Percentiles rank a stretch among this genome's conserved stretches.
These are phyloP conservation scores for Conger conger DNA, from an alignment of 2,113 vertebrate species.

Conservation along the genomic window DNA sequence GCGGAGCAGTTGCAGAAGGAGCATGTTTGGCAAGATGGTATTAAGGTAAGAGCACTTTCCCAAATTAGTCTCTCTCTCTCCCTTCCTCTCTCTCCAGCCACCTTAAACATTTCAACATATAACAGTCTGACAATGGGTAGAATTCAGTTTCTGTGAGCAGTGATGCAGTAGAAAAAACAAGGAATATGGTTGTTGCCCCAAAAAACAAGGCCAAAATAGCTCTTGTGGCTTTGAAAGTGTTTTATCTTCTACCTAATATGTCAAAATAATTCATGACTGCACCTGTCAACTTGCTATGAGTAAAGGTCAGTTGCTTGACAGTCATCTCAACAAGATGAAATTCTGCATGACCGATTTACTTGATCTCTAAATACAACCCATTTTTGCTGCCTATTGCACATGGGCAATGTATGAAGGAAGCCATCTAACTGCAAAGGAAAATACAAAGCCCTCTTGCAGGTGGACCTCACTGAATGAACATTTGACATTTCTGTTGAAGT, in stretches of 20 bases:
- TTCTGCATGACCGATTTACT: constrained; percentile 20
- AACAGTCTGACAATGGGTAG: background rate
- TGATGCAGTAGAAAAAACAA: background rate
- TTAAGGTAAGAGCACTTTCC: constrained; percentile 79
- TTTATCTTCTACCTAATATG: background rate
- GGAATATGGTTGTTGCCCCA: background rate
- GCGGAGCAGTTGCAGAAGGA: constrained; percentile 91
- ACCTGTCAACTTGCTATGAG: background rate
- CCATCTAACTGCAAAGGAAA: constrained; percentile 25
- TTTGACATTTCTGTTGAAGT: background rate
- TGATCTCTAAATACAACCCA: constrained; percentile 16
- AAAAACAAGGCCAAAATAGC: background rate
- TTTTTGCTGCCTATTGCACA: constrained; percentile 26
- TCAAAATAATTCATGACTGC: constrained; percentile 15
- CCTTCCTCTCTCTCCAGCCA: background rate
- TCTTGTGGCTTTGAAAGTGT: background rate
- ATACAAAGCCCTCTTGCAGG: background rate
- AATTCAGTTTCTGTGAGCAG: background rate
- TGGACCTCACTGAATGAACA: background rate
- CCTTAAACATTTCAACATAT: constrained; percentile 2
- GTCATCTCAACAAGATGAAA: constrained; percentile 15
- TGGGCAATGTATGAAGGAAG: constrained; percentile 10
- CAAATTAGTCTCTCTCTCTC: constrained; percentile 37
- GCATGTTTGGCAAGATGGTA: constrained; percentile 91
- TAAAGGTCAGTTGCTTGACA: constrained; percentile 19